Evolutionary conservation across 2,888 invertebrate genomes (phyloP).

Genomic region (Drosophila subsilvestris): DNA sequence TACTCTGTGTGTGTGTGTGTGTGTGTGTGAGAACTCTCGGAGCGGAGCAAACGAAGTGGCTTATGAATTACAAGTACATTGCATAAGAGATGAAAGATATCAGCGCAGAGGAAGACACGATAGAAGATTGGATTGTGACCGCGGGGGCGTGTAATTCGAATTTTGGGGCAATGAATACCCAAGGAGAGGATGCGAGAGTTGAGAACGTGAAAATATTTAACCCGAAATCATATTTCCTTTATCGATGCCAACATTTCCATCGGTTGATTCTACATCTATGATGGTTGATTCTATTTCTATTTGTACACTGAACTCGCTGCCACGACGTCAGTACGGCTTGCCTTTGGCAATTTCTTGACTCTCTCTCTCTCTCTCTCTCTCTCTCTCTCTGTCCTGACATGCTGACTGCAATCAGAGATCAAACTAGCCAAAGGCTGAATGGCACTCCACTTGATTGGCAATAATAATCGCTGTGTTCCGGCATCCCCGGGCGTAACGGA

Average conservation of each 20-base stretch:
- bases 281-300: conserved; percentile 33
- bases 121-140: conserved; percentile 25
- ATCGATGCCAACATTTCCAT: conserved; percentile 6
- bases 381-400: conserved; percentile 21
- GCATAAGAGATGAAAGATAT: conserved; percentile 22
- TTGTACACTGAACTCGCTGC: background rate
- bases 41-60: conserved; percentile 54
- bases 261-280: conserved; percentile 8
- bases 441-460: conserved; percentile 73
- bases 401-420: conserved; percentile 40
- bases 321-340: background rate
- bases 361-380: conserved; percentile 6
- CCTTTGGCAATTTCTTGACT: conserved; percentile 8
- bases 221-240: conserved; percentile 24
- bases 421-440: conserved; percentile 55
- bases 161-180: conserved; percentile 2
- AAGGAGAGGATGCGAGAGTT: conserved; percentile 11
- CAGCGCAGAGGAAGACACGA: conserved; percentile 3
- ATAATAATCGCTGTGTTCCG: conserved; percentile 59
- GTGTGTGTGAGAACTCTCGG: background rate
- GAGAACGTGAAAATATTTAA: conserved; percentile 42
- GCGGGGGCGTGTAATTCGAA: background rate
- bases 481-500: conserved; percentile 30
- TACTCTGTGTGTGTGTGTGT: background rate
- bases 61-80: conserved; percentile 55